Conservation (phyloP, 2,888 invertebrate species). For the Dione juno region DNA sequence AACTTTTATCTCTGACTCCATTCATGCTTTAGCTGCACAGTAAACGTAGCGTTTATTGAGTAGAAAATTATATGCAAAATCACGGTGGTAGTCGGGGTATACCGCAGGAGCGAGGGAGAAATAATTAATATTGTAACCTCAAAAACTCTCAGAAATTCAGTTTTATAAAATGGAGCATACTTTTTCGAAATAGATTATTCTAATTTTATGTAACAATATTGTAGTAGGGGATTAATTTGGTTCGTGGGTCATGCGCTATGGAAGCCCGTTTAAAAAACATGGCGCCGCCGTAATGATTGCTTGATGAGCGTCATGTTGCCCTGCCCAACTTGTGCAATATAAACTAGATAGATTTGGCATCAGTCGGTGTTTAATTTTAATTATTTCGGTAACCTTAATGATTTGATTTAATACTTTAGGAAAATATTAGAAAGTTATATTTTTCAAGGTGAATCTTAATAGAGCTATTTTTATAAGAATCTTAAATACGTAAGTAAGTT, state of each 20-base stretch:
- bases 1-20: constrained; percentile 37
- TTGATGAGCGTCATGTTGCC: constrained; percentile 71
- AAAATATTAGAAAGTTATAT: neutral
- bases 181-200: constrained; percentile 64
- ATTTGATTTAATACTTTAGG: neutral
- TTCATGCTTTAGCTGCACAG: constrained; percentile 49
- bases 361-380: constrained; percentile 32
- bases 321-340: constrained; percentile 49
- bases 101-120: constrained; percentile 62
- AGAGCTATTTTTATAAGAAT: no score
- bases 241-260: constrained; percentile 68
- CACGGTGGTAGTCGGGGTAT: constrained; percentile 71
- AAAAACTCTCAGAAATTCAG: constrained; percentile 60
- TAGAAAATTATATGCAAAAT: constrained; percentile 81
- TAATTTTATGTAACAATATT: constrained; percentile 68
- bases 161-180: constrained; percentile 55
- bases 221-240: constrained; percentile 76
- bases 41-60: constrained; percentile 68
- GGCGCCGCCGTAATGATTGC: constrained; percentile 79
- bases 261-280: constrained; percentile 80
- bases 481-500: no score
- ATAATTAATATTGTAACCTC: constrained; percentile 72
- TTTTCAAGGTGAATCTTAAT: no score
- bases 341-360: constrained; percentile 35
- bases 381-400: constrained; percentile 23